These are phyloP conservation scores for Cirrhinus mrigala DNA, from an alignment of 2,797 vertebrate species.

Conservation along the genomic window DNA sequence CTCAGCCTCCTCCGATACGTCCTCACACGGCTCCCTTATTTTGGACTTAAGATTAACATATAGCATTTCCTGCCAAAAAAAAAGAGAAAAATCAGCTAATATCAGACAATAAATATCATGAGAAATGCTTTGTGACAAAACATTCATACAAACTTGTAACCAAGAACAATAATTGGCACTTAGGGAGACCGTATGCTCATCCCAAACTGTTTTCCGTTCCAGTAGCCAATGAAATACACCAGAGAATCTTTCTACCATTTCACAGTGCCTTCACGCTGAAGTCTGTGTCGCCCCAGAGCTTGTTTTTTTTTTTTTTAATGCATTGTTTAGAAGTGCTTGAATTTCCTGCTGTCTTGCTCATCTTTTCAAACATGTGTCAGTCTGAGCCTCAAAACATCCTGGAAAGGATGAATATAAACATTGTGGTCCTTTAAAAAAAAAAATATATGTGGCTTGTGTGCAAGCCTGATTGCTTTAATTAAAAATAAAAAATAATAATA, in stretches of 20 bases:
- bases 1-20: conserved; percentile 46
- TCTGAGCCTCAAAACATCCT: conserved; percentile 26
- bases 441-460: background rate
- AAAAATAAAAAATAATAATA: background rate
- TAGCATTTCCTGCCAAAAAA: background rate
- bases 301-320: conserved; percentile 51
- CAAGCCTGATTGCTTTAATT: background rate
- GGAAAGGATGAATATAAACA: conserved; percentile 1
- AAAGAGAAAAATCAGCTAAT: background rate
- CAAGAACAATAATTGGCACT: conserved; percentile 6
- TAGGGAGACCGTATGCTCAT: conserved; percentile 1
- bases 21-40: background rate
- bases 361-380: conserved; percentile 19
- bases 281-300: conserved; percentile 59
- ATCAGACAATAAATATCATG: background rate
- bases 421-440: background rate
- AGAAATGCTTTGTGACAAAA: background rate
- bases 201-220: background rate
- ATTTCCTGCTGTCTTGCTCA: conserved; percentile 42
- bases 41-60: background rate
- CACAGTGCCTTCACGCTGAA: conserved; percentile 59
- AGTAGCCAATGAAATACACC: conserved; percentile 2
- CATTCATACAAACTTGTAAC: background rate
- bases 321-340: conserved; percentile 40
- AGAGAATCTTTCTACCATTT: conserved; percentile 33